A percentile compares a stretch with the other conserved stretches of the same genome.
These are phyloP conservation scores for Polydrusus pterygomalis DNA, from an alignment of 2,888 invertebrate genomes.

Conservation along the genomic window DNA sequence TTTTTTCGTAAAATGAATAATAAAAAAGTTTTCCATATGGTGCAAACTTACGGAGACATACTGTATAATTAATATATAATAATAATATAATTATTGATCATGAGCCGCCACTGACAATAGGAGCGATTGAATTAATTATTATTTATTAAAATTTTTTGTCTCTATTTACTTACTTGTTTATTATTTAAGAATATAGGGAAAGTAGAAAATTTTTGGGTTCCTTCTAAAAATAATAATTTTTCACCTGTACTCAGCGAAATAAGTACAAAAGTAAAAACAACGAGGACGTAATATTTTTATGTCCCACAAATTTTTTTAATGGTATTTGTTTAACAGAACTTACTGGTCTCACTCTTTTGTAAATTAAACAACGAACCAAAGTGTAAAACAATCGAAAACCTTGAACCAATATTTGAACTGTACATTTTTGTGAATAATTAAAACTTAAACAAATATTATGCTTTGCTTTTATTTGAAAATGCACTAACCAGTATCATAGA, in stretches of 20 bases:
- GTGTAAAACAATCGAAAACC: conserved; percentile 57
- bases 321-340: conserved; percentile 56
- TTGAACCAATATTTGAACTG: conserved; percentile 55
- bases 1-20: no score
- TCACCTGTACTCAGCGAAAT: background rate
- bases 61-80: no score
- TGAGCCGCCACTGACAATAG: no score
- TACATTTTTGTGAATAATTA: conserved; percentile 56
- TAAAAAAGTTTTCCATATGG: no score
- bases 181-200: no score
- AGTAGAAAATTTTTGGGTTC: no score
- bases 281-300: conserved; percentile 51
- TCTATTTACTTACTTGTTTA: no score
- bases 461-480: conserved; percentile 51
- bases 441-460: conserved; percentile 53
- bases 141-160: no score
- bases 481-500: conserved; percentile 50
- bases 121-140: no score
- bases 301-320: conserved; percentile 54
- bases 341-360: conserved; percentile 55
- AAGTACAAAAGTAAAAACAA: conserved; percentile 46
- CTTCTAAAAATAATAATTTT: background rate
- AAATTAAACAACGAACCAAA: conserved; percentile 54
- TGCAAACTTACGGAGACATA: no score
- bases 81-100: no score